A percentile compares a stretch with the other conserved stretches of the same genome.
phyloP scores from a whole-genome alignment of 2,113 vertebrate species.

The Chaetura pelagica region DNA sequence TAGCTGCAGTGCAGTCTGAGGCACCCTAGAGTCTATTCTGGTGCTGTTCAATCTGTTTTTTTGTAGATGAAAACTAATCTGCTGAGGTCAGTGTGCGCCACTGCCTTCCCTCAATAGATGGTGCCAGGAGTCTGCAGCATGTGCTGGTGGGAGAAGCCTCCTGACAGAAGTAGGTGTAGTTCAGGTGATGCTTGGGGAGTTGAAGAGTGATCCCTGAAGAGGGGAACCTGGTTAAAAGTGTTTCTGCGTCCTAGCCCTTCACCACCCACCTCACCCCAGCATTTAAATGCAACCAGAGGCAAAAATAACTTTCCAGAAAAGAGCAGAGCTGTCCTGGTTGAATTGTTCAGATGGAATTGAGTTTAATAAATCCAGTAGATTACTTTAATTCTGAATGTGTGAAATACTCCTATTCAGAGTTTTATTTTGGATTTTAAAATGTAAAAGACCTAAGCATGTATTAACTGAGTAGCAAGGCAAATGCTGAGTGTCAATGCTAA shows the following conservation, averaged over 20 bases:
- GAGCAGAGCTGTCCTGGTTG: neutral
- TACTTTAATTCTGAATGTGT: neutral
- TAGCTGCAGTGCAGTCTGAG: neutral
- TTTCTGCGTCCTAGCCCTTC: neutral
- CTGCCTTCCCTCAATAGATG: neutral
- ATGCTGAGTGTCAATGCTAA: neutral
- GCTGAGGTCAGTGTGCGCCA: accelerated
- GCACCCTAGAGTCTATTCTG: neutral
- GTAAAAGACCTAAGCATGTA: neutral
- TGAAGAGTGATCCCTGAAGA: neutral
- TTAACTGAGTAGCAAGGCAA: neutral
- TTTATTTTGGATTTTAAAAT: neutral
- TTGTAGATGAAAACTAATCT: accelerated
- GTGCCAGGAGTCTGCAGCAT: neutral
- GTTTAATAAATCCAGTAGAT: neutral
- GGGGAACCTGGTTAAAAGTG: neutral
- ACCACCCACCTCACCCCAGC: no score
- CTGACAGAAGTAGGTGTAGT: accelerated
- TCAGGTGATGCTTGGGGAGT: neutral
- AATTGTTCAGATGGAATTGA: neutral
- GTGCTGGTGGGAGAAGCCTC: neutral
- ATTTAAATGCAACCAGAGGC: neutral
- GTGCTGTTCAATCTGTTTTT: neutral
- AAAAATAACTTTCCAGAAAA: neutral
- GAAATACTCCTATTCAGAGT: neutral